phyloP scores from a whole-genome alignment of 1,140 invertebrate genomes.

The Bombus sylvicola region DNA sequence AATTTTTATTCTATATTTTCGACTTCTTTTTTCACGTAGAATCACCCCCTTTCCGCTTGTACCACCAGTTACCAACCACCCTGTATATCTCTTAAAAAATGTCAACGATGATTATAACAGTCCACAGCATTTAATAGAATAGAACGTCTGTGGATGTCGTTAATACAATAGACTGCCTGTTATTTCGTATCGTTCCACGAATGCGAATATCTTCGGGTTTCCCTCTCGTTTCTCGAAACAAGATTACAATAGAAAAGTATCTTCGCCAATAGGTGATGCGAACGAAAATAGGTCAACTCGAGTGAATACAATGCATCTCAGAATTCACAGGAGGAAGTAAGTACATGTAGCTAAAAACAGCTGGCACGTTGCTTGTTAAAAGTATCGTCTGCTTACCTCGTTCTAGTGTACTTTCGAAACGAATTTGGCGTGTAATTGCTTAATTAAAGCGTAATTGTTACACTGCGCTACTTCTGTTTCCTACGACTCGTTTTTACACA shows the following conservation, averaged over 20 bases:
- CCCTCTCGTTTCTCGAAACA: conserved; percentile 24
- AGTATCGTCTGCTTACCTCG: not conserved
- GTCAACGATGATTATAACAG: not conserved
- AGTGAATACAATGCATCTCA: conserved; percentile 19
- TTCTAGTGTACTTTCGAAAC: not conserved
- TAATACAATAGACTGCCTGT: conserved; percentile 11
- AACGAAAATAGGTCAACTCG: conserved; percentile 14
- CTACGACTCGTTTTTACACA: not conserved
- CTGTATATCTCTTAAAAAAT: not conserved
- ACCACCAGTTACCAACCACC: too few species aligned
- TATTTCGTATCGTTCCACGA: not conserved
- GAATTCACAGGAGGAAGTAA: conserved; percentile 13
- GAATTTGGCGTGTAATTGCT: not conserved
- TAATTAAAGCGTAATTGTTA: not conserved
- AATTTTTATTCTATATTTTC: too few species aligned
- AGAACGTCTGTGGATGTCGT: conserved; percentile 1
- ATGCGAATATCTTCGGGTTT: conserved; percentile 23
- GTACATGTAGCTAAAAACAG: not conserved
- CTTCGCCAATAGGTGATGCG: conserved; percentile 32
- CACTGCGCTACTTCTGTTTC: not conserved
- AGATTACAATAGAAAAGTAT: conserved; percentile 37
- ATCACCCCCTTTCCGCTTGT: too few species aligned
- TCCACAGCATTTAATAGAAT: not conserved
- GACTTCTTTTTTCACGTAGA: too few species aligned
- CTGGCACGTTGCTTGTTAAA: conserved; percentile 8